Evolutionary conservation across 2,888 invertebrate species (phyloP).

Genomic region (Cosmopolites sordidus): DNA sequence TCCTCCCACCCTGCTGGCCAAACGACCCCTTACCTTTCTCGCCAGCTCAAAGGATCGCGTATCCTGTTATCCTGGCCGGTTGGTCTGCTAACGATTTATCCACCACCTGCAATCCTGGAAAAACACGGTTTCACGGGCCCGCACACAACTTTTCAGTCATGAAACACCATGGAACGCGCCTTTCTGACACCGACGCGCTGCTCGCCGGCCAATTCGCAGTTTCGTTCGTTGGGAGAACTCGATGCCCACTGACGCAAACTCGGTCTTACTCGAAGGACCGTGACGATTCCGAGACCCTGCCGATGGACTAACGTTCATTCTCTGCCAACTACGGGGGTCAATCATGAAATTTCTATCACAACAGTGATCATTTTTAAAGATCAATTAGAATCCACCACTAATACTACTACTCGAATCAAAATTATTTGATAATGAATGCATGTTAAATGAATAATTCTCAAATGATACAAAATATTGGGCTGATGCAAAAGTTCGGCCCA

Average conservation of each 20-base stretch:
- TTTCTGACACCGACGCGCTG: no score
- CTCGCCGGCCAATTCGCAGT: no score
- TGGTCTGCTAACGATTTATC: neutral
- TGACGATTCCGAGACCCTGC: constrained; percentile 17
- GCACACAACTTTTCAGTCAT: neutral
- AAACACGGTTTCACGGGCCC: neutral
- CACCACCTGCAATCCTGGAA: neutral
- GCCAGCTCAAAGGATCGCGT: neutral
- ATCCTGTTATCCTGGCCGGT: neutral
- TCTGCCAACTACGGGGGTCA: constrained; percentile 2
- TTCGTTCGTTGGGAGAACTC: constrained; percentile 8
- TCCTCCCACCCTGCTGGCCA: no score
- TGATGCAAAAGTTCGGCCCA: no score
- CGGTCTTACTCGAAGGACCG: constrained; percentile 25
- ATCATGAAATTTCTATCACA: neutral
- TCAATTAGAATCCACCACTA: no score
- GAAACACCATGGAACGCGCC: neutral
- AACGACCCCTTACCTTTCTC: neutral
- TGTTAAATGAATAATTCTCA: no score
- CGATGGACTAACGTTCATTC: constrained; percentile 2
- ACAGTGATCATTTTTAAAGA: neutral
- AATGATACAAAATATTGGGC: no score
- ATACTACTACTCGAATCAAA: no score
- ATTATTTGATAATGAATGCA: no score
- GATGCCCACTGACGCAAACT: constrained; percentile 24